phyloP scores from a whole-genome alignment of 2,113 vertebrate genomes.

The Thermophis baileyi region DNA sequence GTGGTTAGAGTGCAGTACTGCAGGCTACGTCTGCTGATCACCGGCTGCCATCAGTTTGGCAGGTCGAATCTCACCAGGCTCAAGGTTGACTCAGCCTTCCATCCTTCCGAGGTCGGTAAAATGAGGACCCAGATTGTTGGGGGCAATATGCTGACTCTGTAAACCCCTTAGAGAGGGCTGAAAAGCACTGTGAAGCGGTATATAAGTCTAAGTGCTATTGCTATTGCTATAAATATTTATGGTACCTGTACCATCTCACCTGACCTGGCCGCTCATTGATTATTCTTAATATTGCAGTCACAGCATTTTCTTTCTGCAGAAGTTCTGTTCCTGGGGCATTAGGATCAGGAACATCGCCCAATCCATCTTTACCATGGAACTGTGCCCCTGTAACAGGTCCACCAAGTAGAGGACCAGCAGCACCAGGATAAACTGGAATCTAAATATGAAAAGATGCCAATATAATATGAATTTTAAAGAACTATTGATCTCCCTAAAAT shows the following conservation, averaged over 20 bases:
- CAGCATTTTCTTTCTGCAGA: constrained; percentile 67
- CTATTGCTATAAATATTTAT: no score
- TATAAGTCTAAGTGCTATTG: no score
- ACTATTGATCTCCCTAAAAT: background rate
- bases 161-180: no score
- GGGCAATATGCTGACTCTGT: no score
- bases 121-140: no score
- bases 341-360: constrained; percentile 56
- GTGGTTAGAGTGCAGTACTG: no score
- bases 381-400: constrained; percentile 19
- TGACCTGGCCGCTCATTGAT: constrained; percentile 67
- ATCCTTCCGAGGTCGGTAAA: no score
- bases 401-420: constrained; percentile 60
- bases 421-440: constrained; percentile 75
- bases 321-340: constrained; percentile 44
- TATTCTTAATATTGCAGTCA: constrained; percentile 70
- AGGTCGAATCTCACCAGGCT: no score
- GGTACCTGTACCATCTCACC: constrained; percentile 49
- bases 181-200: no score
- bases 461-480: background rate
- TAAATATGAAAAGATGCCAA: constrained; percentile 24
- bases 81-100: no score
- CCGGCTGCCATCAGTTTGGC: no score
- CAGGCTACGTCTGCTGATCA: no score
- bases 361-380: constrained; percentile 73